Percentiles rank a stretch among this genome's conserved stretches.
These are phyloP conservation scores for Cryptus viduatorius DNA, from an alignment of 2,888 invertebrate species.

Conservation along the genomic window DNA sequence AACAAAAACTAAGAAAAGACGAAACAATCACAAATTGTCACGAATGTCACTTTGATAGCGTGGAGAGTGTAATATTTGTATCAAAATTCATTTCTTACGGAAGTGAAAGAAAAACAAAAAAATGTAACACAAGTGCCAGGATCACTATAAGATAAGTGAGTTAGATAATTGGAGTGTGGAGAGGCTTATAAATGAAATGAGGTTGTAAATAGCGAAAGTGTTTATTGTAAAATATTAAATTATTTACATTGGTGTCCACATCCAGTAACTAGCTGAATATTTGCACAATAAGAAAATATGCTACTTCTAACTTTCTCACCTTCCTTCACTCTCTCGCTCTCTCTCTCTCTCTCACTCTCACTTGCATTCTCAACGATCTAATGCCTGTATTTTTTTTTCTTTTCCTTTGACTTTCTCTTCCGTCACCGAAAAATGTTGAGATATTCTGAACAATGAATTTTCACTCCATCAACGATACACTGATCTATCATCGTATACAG, in stretches of 20 bases:
- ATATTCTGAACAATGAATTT: constrained; percentile 22
- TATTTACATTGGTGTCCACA: constrained; percentile 84
- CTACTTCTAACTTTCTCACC: constrained; percentile 73
- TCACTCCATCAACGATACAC: constrained; percentile 20
- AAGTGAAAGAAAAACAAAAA: constrained; percentile 22
- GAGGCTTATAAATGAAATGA: constrained; percentile 83
- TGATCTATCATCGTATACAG: constrained; percentile 35
- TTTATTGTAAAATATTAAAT: constrained; percentile 84
- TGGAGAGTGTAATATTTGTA: constrained; percentile 7
- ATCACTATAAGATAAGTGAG: constrained; percentile 53
- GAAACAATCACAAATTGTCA: constrained; percentile 9
- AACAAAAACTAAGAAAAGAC: background rate
- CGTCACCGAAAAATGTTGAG: constrained; percentile 23
- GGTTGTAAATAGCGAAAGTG: constrained; percentile 83
- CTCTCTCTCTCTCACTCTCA: constrained; percentile 30
- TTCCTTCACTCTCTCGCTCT: constrained; percentile 42
- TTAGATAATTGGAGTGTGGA: constrained; percentile 73
- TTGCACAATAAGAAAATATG: constrained; percentile 76
- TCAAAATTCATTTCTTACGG: background rate
- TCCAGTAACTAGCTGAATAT: constrained; percentile 84
- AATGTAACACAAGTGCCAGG: constrained; percentile 54
- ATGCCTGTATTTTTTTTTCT: constrained; percentile 58
- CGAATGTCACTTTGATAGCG: constrained; percentile 9
- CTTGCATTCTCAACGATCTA: constrained; percentile 62
- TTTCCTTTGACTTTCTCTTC: constrained; percentile 32